Base-by-base conservation (phyloP, 2,797 vertebrate genomes). In the Dendrocincla tyrannina region DNA sequence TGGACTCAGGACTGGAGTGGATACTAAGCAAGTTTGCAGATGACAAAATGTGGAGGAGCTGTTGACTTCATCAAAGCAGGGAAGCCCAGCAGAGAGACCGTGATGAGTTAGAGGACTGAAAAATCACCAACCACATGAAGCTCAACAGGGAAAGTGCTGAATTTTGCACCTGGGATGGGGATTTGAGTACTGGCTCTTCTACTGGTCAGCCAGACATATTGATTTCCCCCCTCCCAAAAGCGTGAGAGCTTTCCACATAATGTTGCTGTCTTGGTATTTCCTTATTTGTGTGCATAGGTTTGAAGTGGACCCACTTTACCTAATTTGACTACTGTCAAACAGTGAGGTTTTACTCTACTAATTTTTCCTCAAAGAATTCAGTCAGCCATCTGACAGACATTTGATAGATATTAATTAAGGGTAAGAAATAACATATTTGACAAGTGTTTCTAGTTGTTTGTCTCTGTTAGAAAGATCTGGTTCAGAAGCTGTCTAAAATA, bases 351-450 rank as follows among this genome's bases (percentile, higher is more conserved):
- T 90, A 84, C 32, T 82, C 56, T 69, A 52, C 64, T 82, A 86
- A 76, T 86, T 95, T 91, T 95, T 86, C 37, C 58, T 90, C 66
- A 67, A 72, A 66, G 42, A 66, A 80, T 81, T 91, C 88, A 89
- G 79, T 85, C 93, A 94, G 69, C 53, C 88, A 69, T 91, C 88
- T 81, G 91, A 95, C 93, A 96, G 85, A 86, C 90, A 79, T 93
- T 93, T 91, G 95, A 95, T 91, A 93, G 90, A 86, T 95, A 95
- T 95, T 95, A 95, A 90, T 91, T 89, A 94, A 84, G 85, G 81
- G 66, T 88, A 81, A 86, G 77, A 94, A 93, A 91, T 90, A 96
- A 95, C 93, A 85, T 92, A 85, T 95, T 95, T 93, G 93, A 93
- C 94, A 96, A 96, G 95, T 91, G 89, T 89, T 96, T 88, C 85